Percentiles rank a stretch among this genome's conserved stretches.
Evolutionary conservation across 2,888 invertebrate genomes (phyloP).

Genomic region (Apoderus coryli): DNA sequence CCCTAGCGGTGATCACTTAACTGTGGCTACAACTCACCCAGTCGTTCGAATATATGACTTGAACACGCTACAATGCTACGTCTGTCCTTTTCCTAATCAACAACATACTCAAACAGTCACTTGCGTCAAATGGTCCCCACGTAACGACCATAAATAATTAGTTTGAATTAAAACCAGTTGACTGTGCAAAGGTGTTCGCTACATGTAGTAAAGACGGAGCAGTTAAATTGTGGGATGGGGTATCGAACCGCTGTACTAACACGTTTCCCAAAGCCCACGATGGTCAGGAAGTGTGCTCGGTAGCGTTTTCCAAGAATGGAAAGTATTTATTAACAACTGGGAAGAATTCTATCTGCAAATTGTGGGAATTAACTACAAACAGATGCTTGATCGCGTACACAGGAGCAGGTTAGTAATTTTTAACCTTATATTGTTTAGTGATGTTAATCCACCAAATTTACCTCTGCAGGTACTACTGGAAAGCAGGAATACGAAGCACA

Average conservation of each 20-base stretch:
- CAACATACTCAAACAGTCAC: conserved; percentile 69
- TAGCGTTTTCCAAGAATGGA: conserved; percentile 86
- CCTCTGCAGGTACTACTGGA: conserved; percentile 57
- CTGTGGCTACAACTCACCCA: conserved; percentile 87
- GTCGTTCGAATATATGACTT: conserved; percentile 86
- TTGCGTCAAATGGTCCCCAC: conserved; percentile 42
- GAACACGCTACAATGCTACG: conserved; percentile 91
- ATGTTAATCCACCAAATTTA: background rate
- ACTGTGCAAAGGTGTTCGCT: conserved; percentile 62
- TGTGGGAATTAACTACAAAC: conserved; percentile 97
- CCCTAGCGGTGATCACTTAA: conserved; percentile 86
- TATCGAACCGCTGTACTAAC: conserved; percentile 85
- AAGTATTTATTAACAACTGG: conserved; percentile 95
- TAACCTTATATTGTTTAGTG: background rate
- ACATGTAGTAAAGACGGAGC: conserved; percentile 85
- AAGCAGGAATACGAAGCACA: conserved; percentile 89
- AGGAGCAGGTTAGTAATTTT: conserved; percentile 34
- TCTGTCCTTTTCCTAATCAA: conserved; percentile 75
- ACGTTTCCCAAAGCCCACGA: conserved; percentile 91
- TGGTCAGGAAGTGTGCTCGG: conserved; percentile 86
- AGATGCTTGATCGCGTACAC: conserved; percentile 96
- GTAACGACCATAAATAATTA: too few species aligned
- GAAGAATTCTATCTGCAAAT: conserved; percentile 89
- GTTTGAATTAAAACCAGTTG: too few species aligned
- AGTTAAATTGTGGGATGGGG: conserved; percentile 95